Evolutionary conservation across 2,797 vertebrate species (phyloP).

Genomic region (Pseudochaenichthys georgianus): DNA sequence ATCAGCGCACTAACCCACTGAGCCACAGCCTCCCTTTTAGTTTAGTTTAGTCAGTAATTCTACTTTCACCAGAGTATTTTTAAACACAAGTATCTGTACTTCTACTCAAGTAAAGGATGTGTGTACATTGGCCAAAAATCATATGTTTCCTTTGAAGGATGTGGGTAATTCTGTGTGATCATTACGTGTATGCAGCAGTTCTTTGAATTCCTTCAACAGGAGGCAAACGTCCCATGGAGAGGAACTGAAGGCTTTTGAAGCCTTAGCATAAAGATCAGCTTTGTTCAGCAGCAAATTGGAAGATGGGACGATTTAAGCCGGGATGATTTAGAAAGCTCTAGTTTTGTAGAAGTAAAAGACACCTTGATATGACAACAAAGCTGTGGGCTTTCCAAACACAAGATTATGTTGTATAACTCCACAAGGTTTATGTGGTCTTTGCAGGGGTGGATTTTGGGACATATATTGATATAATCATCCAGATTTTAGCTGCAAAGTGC

Average conservation of each 20-base stretch:
- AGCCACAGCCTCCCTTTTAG: too few relatives aligned
- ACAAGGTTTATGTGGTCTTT: neutral
- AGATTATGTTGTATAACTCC: slow-evolving; percentile 19
- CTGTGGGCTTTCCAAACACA: slow-evolving; percentile 6
- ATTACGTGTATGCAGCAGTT: slow-evolving; percentile 24
- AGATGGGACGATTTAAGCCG: slow-evolving; percentile 1
- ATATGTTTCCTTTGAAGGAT: slow-evolving; percentile 43
- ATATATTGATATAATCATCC: too few relatives aligned
- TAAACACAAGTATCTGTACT: too few relatives aligned
- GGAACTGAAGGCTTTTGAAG: neutral
- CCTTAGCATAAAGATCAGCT: slow-evolving; percentile 37
- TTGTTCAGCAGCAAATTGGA: neutral
- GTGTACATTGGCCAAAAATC: slow-evolving; percentile 35
- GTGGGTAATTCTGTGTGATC: slow-evolving; percentile 36
- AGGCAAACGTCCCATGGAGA: slow-evolving; percentile 36
- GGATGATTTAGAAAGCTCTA: slow-evolving; percentile 22
- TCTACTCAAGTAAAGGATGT: too few relatives aligned
- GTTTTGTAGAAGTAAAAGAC: slow-evolving; percentile 6
- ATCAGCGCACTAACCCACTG: too few relatives aligned
- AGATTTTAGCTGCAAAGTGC: too few relatives aligned
- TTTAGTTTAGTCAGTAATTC: too few relatives aligned
- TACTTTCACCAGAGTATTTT: too few relatives aligned
- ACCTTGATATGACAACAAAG: slow-evolving; percentile 18
- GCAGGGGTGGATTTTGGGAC: neutral
- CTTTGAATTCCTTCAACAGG: slow-evolving; percentile 54